Evolutionary conservation across 2,888 invertebrate species (phyloP).

Genomic region (Siphonodentalium dalli): DNA sequence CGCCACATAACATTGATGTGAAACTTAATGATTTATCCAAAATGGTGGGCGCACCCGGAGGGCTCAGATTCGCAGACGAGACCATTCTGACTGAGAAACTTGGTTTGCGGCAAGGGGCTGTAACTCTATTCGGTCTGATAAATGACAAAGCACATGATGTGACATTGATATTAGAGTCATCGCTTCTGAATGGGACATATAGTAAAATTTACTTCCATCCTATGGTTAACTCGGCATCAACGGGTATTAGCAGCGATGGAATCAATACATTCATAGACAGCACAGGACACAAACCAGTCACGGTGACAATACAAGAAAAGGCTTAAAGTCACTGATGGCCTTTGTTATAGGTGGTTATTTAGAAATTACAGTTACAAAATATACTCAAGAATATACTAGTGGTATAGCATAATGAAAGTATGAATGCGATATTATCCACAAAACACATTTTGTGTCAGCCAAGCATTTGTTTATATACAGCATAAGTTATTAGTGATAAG

Average conservation of each 20-base stretch:
- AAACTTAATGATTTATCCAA: constrained; percentile 59
- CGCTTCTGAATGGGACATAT: constrained; percentile 44
- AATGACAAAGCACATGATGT: constrained; percentile 58
- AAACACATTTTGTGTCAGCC: no score
- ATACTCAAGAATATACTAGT: no score
- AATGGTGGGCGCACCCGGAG: constrained; percentile 53
- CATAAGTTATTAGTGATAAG: no score
- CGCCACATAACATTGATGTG: constrained; percentile 55
- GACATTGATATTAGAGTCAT: constrained; percentile 48
- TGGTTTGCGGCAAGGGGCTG: constrained; percentile 62
- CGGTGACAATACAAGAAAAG: no score
- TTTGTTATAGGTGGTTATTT: no score
- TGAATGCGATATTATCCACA: no score
- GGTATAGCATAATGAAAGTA: no score
- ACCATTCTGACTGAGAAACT: constrained; percentile 51
- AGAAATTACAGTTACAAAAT: no score
- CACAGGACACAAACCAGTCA: constrained; percentile 42
- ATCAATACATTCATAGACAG: constrained; percentile 43
- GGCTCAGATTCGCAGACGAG: constrained; percentile 62
- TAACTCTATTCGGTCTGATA: constrained; percentile 60
- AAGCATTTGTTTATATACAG: no score
- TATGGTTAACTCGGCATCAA: constrained; percentile 55
- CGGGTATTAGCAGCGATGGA: constrained; percentile 41
- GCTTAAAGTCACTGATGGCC: no score
- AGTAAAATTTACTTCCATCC: constrained; percentile 59